Base-by-base conservation (phyloP, 2,113 vertebrate species). In the Perognathus longimembris region DNA sequence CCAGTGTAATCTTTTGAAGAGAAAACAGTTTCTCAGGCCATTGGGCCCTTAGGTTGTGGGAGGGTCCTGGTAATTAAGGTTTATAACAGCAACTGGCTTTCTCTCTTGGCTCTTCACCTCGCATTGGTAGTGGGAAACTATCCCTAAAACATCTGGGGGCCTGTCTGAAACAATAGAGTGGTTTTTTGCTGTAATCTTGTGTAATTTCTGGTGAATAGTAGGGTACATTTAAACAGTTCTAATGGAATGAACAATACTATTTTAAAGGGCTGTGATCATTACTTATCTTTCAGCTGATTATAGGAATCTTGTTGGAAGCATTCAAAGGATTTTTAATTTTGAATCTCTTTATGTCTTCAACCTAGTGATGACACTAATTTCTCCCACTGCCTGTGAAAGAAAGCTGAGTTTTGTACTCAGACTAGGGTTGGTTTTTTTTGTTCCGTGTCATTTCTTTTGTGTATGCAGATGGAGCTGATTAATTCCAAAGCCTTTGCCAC, bases 201-300 rank as follows among this genome's bases (percentile, higher is more conserved):
- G 97, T 98, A 96, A 98, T 98, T 98, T 98, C 97, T 98, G 98
- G 96, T 98, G 98, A 98, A 98, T 98, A 97, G 98, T 98, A 98
- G 97, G 97, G 98, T 98, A 97, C 98, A 97, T 98, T 98, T 98
- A 98, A 98, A 97, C 97, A 97, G 97, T 97, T 98, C 96, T 97
- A 98, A 98, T 97, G 96, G 98, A 97, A 95, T 94, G 98, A 98
- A 98, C 97, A 98, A 98, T 98, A 98, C 96, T 96, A 95, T 98
- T 98, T 98, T 97, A 98, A 97, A 95, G 95, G 98, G 97, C 98
- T 99, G 99, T 99, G 98, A 99, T 99, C 99, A 99, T 98, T 98
- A 98, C 98, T 99, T 99, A 99, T 99, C 98, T 98, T 96, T 96
- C 94, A 97, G 97, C 95, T 98, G 98, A 98, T 98, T 98, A 98